phyloP scores from a whole-genome alignment of 2,113 vertebrate genomes.

The human region DNA sequence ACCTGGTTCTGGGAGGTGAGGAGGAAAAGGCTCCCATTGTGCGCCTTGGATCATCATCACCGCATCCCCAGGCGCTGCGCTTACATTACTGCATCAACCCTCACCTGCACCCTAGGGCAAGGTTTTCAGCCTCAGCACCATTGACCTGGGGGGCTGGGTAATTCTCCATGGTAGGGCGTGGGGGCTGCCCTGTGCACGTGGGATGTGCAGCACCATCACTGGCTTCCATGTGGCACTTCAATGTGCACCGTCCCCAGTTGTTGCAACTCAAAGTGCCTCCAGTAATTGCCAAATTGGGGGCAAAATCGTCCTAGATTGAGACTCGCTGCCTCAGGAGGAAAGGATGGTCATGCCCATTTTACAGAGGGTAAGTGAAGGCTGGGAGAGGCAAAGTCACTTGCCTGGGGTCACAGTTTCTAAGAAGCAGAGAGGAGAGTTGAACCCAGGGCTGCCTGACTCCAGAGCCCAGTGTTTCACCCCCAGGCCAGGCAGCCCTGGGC shows the following conservation, averaged over 20 bases:
- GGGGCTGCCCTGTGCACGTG: accelerated
- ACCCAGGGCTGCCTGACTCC: not conserved
- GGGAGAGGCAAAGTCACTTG: not conserved
- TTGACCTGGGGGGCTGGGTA: accelerated
- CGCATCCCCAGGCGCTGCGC: accelerated
- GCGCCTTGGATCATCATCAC: accelerated
- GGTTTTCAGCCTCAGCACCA: not conserved
- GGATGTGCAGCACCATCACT: no score
- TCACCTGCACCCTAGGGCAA: accelerated
- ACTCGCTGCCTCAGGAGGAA: not conserved
- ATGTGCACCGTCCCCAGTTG: not conserved
- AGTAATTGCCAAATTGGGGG: accelerated
- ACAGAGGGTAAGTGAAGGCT: not conserved
- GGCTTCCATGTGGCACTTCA: not conserved
- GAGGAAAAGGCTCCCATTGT: not conserved
- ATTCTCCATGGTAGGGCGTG: not conserved
- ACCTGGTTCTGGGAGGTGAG: not conserved
- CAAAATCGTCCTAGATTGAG: not conserved
- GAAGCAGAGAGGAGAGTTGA: not conserved
- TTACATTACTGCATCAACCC: accelerated
- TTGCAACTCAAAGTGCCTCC: not conserved
- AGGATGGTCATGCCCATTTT: not conserved
- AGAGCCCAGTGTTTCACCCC: not conserved
- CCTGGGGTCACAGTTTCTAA: not conserved
- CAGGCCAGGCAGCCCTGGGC: not conserved